Evolutionary conservation across 2,113 vertebrate species (phyloP), one percentile per base, ranked within the genome.

Genomic region (Pollimyrus isidori): DNA sequence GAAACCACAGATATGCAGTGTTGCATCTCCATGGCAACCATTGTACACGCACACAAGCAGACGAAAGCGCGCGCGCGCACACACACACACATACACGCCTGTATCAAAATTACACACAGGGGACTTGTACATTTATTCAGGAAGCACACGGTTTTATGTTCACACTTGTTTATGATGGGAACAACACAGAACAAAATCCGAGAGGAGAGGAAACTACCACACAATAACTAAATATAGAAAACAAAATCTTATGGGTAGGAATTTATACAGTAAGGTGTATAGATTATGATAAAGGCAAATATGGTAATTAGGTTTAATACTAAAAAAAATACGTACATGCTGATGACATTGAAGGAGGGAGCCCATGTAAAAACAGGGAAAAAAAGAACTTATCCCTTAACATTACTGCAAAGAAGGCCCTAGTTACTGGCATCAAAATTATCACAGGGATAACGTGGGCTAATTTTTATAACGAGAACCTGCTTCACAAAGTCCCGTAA

Each of bases 1-100:
- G 45, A 90, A 88, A 86, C 53, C 58, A 26, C 50, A 76, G 11
- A 69, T 30, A 73, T 56, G n/a, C 19, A 62, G 10, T 83, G 80
- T 86, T 88, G 89, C 6, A 52, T 89, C 89, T 65, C 90, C 76
- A 90, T 83, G 69, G 87, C 62, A 49, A 90, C 90, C 69, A 89
- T 48, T 21, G 7, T 42, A 53, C 58, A 65, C 62, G 42, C 85
- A 52, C 90, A 76, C 85, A 53, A 50, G 48, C 50, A 87, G 7
- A 42, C 86, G 35, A 52, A 85, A 62, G 7, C 56, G 48, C 80
- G 26, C 84, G 21, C 90, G 48, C 80, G 26, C 84, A 19, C 90
- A 46, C 85, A 53, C 56, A 48, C 13, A 7, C n/a, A 88, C 56
- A 69, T 21, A 42, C 58, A 45, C 7, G 7, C 49, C 49, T 21